phyloP scores from a whole-genome alignment of 2,113 vertebrate species.

The Hirundichthys speculiger region DNA sequence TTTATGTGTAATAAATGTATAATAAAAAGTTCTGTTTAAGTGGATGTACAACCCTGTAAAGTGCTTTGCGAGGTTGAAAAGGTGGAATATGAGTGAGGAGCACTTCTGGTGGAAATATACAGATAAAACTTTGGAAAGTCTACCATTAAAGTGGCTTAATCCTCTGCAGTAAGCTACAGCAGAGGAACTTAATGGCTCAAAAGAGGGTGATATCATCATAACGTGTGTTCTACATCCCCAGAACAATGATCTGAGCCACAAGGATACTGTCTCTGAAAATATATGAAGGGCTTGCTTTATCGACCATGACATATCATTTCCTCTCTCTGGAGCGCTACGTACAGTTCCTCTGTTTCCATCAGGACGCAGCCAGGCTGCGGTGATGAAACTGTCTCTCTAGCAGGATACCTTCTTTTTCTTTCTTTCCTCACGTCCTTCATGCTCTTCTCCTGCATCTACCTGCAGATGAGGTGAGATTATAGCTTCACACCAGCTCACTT shows the following conservation, averaged over 20 bases:
- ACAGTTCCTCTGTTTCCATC: slow-evolving; percentile 56
- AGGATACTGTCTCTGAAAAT: slow-evolving; percentile 62
- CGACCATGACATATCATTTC: slow-evolving; percentile 71
- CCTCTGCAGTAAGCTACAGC: slow-evolving; percentile 12
- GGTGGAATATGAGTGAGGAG: too few species aligned
- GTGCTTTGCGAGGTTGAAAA: too few species aligned
- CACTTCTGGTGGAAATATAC: slow-evolving; percentile 15
- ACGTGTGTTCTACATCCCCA: slow-evolving; percentile 38
- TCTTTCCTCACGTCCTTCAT: slow-evolving; percentile 47
- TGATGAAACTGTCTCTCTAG: slow-evolving; percentile 62
- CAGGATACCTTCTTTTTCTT: slow-evolving; percentile 45
- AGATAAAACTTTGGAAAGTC: slow-evolving; percentile 30
- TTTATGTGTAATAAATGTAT: too few species aligned
- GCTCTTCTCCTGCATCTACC: slow-evolving; percentile 25
- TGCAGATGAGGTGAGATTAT: slow-evolving; percentile 38
- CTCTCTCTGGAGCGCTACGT: slow-evolving; percentile 50
- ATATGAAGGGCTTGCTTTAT: slow-evolving; percentile 62
- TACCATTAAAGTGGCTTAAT: slow-evolving; percentile 16
- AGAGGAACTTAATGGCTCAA: slow-evolving; percentile 26
- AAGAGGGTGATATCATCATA: slow-evolving; percentile 44
- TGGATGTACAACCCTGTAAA: too few species aligned
- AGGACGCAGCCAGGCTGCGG: slow-evolving; percentile 58
- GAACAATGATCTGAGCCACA: slow-evolving; percentile 52
- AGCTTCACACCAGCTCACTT: slow-evolving; percentile 39
- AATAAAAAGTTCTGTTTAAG: too few species aligned